A percentile compares a stretch with the other conserved stretches of the same genome.
Conservation (phyloP, 2,113 vertebrate genomes). For the Leptosomus discolor region DNA sequence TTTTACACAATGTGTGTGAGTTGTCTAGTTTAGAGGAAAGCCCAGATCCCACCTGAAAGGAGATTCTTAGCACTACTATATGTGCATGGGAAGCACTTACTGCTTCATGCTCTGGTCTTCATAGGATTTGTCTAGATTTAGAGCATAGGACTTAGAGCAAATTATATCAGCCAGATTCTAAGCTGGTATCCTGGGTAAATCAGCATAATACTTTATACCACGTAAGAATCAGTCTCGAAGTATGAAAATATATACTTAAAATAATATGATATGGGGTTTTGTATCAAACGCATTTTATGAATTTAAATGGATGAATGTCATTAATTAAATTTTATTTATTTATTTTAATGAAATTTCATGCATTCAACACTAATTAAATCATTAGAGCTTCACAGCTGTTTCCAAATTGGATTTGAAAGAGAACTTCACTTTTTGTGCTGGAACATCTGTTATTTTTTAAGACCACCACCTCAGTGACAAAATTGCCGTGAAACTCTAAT, state of each 20-base stretch:
- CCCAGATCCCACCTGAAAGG: background rate
- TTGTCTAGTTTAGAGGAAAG: background rate
- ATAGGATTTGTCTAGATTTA: background rate
- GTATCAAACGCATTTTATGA: background rate
- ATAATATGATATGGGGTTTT: background rate
- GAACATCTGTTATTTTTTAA: background rate
- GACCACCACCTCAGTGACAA: background rate
- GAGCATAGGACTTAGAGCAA: background rate
- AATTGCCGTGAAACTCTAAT: background rate
- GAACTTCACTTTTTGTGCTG: background rate
- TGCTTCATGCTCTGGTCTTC: background rate
- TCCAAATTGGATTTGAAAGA: background rate
- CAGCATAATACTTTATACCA: background rate
- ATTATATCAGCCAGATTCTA: background rate
- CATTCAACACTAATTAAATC: background rate
- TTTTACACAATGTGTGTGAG: background rate
- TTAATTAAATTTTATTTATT: background rate
- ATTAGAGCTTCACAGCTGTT: background rate
- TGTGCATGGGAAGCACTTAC: background rate
- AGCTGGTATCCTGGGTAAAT: background rate
- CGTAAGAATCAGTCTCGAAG: background rate
- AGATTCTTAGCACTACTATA: background rate
- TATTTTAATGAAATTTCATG: background rate
- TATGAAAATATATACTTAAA: background rate
- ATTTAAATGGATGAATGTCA: background rate